Conservation (phyloP, 2,797 vertebrate genomes). For the Clarias fuscus region DNA sequence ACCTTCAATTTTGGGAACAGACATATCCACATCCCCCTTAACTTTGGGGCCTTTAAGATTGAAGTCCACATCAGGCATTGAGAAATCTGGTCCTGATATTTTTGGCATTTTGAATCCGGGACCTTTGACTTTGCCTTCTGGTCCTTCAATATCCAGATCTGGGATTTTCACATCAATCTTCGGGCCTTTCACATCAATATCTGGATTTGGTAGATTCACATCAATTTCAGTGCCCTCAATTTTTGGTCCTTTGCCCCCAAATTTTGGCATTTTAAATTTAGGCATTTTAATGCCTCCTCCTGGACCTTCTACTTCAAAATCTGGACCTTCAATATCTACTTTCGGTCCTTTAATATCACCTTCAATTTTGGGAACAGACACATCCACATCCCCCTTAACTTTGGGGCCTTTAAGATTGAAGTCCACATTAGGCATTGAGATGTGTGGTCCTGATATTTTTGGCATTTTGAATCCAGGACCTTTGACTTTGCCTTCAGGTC, state of each 20-base stretch:
- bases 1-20: slow-evolving; percentile 23
- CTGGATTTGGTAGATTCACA: slow-evolving; percentile 21
- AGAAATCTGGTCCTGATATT: slow-evolving; percentile 51
- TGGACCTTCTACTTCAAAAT: not conserved
- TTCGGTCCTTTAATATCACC: slow-evolving; percentile 10
- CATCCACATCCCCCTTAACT: slow-evolving; percentile 50
- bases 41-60: slow-evolving; percentile 51
- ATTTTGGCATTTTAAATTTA: slow-evolving; percentile 2
- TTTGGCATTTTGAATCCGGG: slow-evolving; percentile 34
- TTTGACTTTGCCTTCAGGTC: too few relatives aligned
- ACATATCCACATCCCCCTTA: slow-evolving; percentile 49
- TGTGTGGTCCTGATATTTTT: too few relatives aligned
- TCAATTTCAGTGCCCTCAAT: slow-evolving; percentile 16
- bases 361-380: slow-evolving; percentile 17
- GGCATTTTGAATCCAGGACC: too few relatives aligned
- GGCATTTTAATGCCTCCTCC: slow-evolving; percentile 6
- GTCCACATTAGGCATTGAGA: too few relatives aligned
- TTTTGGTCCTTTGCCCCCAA: not conserved
- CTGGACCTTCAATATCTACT: slow-evolving; percentile 3
- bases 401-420: slow-evolving; percentile 50
- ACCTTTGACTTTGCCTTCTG: slow-evolving; percentile 2
- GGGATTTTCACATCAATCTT: not conserved
- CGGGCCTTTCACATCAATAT: slow-evolving; percentile 19
- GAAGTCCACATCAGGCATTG: slow-evolving; percentile 28
- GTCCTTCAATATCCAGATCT: slow-evolving; percentile 8